Evolutionary conservation across 2,113 vertebrate species (phyloP).

Genomic region (Zosterops hypoxanthus): DNA sequence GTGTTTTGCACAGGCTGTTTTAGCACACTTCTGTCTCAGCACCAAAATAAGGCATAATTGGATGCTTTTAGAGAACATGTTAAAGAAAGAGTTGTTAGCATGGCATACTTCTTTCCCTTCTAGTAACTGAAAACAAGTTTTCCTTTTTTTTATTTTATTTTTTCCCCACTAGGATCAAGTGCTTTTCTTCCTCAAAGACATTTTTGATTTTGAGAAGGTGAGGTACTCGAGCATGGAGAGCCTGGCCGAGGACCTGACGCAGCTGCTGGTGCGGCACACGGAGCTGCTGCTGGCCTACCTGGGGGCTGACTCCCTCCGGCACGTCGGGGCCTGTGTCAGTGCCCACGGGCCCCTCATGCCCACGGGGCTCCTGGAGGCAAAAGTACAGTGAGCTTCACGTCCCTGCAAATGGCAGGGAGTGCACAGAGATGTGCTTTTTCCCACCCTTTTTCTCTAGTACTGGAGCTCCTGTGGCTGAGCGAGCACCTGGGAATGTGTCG

Average conservation of each 20-base stretch:
- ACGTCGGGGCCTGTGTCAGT: slow-evolving; percentile 60
- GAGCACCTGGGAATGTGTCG: background rate
- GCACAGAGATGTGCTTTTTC: background rate
- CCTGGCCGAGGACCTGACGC: slow-evolving; percentile 88
- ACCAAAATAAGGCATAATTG: background rate
- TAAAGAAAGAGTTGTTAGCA: background rate
- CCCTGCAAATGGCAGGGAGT: background rate
- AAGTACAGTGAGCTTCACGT: slow-evolving; percentile 68
- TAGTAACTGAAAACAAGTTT: background rate
- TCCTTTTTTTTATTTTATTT: background rate
- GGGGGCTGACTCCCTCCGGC: slow-evolving; percentile 73
- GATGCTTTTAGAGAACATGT: background rate
- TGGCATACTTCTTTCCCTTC: background rate
- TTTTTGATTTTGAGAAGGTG: slow-evolving; percentile 96
- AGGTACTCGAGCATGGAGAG: slow-evolving; percentile 86
- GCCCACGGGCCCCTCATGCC: slow-evolving; percentile 54
- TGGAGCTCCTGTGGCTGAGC: background rate
- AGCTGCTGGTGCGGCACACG: slow-evolving; percentile 82
- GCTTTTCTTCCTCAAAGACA: slow-evolving; percentile 92
- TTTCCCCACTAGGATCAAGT: slow-evolving; percentile 84
- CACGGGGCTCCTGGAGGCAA: slow-evolving; percentile 73
- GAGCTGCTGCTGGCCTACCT: slow-evolving; percentile 85
- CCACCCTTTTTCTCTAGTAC: background rate
- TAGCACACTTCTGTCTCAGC: background rate
- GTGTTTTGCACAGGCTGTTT: background rate